These are phyloP conservation scores for Elaeidobius kamerunicus DNA, from an alignment of 2,888 invertebrate genomes.

Conservation along the genomic window DNA sequence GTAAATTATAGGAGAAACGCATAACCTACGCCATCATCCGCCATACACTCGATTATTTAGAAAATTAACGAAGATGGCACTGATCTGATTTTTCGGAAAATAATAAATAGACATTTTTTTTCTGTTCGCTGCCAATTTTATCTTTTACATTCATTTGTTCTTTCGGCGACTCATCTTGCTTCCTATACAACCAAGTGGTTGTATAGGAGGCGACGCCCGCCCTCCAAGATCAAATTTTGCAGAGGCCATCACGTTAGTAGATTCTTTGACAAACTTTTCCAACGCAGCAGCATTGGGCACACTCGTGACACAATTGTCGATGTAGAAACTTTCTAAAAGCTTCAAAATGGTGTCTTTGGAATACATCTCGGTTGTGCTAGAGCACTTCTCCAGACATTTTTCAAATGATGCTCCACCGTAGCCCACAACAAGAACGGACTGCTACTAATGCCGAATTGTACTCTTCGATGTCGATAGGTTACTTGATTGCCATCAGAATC, in stretches of 20 bases:
- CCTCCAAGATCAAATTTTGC: neutral
- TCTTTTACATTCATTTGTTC: too few relatives aligned
- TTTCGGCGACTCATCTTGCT: too few relatives aligned
- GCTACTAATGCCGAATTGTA: constrained; percentile 24
- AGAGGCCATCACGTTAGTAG: neutral
- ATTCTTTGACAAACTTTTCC: neutral
- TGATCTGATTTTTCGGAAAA: neutral
- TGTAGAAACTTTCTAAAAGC: constrained; percentile 9
- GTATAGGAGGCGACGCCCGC: neutral
- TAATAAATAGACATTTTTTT: neutral
- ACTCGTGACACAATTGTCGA: neutral
- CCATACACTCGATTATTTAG: too few relatives aligned
- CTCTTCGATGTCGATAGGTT: constrained; percentile 17
- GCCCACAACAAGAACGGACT: constrained; percentile 25
- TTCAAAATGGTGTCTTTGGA: neutral
- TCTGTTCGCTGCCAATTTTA: too few relatives aligned
- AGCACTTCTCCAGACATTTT: constrained; percentile 4
- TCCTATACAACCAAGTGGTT: neutral
- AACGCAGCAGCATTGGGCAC: neutral
- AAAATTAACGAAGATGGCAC: neutral
- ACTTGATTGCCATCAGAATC: constrained; percentile 8
- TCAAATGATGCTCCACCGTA: constrained; percentile 19
- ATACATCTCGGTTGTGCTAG: neutral
- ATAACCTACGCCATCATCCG: too few relatives aligned
- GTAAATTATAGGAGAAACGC: too few relatives aligned